Conservation (phyloP, 1,140 invertebrate species). For the Anagrus nilaparvatae region DNA sequence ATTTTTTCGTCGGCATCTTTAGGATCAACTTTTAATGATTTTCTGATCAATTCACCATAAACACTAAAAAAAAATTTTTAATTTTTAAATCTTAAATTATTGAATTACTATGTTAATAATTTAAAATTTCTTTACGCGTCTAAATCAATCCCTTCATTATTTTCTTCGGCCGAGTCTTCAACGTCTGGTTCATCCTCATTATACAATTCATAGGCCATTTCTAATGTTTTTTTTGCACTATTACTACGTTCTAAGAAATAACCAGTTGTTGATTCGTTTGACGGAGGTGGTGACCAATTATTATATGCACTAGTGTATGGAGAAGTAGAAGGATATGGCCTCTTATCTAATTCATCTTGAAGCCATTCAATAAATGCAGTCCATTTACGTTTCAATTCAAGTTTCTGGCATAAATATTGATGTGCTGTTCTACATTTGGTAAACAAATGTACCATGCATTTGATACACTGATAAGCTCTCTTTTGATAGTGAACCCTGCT, state of each 20-base stretch:
- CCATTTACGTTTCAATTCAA: slow-evolving; percentile 79
- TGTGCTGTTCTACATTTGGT: slow-evolving; percentile 67
- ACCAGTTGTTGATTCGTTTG: slow-evolving; percentile 90
- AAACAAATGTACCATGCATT: slow-evolving; percentile 86
- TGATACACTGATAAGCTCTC: slow-evolving; percentile 92
- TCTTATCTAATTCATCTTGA: slow-evolving; percentile 84
- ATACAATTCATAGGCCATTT: slow-evolving; percentile 71
- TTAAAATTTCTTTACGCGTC: too few relatives aligned
- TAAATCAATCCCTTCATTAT: slow-evolving; percentile 19
- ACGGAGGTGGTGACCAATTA: slow-evolving; percentile 89
- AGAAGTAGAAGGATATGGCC: slow-evolving; percentile 47
- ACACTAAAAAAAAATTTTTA: too few relatives aligned
- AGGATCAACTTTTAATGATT: too few relatives aligned
- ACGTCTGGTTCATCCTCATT: slow-evolving; percentile 58
- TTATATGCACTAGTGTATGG: slow-evolving; percentile 69
- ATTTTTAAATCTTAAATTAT: too few relatives aligned
- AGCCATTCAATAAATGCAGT: slow-evolving; percentile 83
- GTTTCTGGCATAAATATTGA: slow-evolving; percentile 63
- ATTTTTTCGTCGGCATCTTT: too few relatives aligned
- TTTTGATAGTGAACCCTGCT: slow-evolving; percentile 94
- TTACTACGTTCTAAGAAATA: slow-evolving; percentile 91
- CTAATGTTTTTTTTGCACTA: slow-evolving; percentile 81
- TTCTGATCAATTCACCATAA: too few relatives aligned
- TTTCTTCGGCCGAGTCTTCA: slow-evolving; percentile 31
- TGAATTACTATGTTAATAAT: too few relatives aligned